Evolutionary conservation across 1,140 invertebrate genomes (phyloP), one percentile per base, ranked within the genome.

Genomic region (Drosophila lini): DNA sequence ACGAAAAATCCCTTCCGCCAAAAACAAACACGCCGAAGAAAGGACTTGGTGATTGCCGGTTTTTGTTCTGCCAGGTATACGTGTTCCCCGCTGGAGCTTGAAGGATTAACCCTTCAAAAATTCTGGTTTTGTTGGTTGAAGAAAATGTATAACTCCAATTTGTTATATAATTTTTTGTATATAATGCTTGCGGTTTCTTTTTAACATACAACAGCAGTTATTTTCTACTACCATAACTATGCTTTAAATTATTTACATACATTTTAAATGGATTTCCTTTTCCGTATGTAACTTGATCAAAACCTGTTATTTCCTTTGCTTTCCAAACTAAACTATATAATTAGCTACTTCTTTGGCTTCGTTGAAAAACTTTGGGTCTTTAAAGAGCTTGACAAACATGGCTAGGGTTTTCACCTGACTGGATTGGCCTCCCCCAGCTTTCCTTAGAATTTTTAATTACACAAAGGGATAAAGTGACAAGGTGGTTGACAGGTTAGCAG

Each of bases 391-490:
- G 47, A 60, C 73, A 68, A 60, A 34, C 61, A 16, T 31, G 25
- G 40, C 50, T 28, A 34, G 40, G n/a, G 38, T 32, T 19, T 34
- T 52, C 10, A 15, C 32, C 19, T 13, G 34, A 10, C 52, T 28
- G 34, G 22, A 60, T 42, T 64, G 13, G 4, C 38, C 25, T 16
- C 31, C 45, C 40, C 41, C 52, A 58, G 61, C 44, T 73, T 75
- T 52, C 41, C 65, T 74, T 58, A 73, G 70, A 81, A 86, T 85
- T 81, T 86, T 62, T 81, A 86, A 85, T 78, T 81, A 82, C 59
- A 50, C 41, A 40, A 65, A 50, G 45, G 61, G 56, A 69, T 61
- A 67, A 88, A 86, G 76, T 88, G 83, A 86, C 83, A 88, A 60
- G 70, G 42, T 53, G 67, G 32, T 65, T 82, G 83, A 60, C 81